These are phyloP conservation scores for Colius striatus DNA, from an alignment of 2,113 vertebrate genomes.

Conservation along the genomic window DNA sequence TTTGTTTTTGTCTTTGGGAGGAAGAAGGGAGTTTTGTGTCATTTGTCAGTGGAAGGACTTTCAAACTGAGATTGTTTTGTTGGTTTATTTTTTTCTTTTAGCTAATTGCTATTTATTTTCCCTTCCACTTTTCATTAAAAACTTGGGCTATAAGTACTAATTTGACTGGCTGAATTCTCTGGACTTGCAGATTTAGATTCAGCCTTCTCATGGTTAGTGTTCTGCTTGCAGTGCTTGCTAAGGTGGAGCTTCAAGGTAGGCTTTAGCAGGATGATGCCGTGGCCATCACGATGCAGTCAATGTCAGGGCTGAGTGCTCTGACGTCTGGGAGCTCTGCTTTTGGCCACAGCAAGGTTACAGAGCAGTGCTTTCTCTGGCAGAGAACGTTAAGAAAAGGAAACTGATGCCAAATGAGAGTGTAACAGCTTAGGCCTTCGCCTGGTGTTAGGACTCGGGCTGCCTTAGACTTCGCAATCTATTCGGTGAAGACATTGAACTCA, in stretches of 20 bases:
- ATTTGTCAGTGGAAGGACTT: background rate
- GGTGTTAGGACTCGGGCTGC: background rate
- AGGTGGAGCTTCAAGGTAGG: background rate
- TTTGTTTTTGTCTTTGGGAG: background rate
- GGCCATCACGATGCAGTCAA: fast-evolving
- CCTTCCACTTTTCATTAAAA: background rate
- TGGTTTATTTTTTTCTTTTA: background rate
- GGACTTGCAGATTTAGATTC: background rate
- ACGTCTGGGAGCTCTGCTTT: background rate
- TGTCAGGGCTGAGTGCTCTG: fast-evolving
- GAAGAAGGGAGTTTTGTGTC: background rate
- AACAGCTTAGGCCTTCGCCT: background rate
- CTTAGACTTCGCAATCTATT: background rate
- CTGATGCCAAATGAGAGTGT: background rate
- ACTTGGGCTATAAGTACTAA: background rate
- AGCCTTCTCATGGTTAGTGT: background rate
- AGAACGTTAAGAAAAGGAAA: background rate
- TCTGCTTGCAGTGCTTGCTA: background rate
- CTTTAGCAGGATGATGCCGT: fast-evolving
- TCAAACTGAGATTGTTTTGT: background rate
- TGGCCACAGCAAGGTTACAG: background rate
- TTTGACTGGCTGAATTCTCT: background rate
- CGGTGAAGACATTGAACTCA: background rate
- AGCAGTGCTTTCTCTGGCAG: background rate
- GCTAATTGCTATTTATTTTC: background rate